Percentiles rank a stretch among this genome's conserved stretches.
These are phyloP conservation scores for Agriopis leucophaearia DNA, from an alignment of 2,888 invertebrate genomes.

Conservation along the genomic window DNA sequence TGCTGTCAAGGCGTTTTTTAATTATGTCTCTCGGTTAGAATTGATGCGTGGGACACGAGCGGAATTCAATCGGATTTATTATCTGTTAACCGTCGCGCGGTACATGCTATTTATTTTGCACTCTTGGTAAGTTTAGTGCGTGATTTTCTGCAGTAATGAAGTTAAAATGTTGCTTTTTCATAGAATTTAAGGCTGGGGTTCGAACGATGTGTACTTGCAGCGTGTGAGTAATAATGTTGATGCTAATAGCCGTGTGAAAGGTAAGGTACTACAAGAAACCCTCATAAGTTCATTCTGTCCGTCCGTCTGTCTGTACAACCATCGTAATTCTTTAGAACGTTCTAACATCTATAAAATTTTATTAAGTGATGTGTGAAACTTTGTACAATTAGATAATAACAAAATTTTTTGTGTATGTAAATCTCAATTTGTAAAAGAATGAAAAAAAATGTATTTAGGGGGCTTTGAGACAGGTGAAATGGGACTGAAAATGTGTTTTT, in stretches of 20 bases:
- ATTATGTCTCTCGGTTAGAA: conserved; percentile 17
- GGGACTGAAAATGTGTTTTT: too few relatives aligned
- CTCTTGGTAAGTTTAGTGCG: conserved; percentile 1
- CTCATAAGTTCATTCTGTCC: too few relatives aligned
- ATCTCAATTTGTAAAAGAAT: too few relatives aligned
- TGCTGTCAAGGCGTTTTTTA: conserved; percentile 22
- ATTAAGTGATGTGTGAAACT: too few relatives aligned
- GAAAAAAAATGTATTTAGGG: too few relatives aligned
- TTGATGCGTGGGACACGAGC: conserved; percentile 22
- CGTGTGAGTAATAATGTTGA: background rate
- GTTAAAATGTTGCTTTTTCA: conserved; percentile 5
- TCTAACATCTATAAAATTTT: too few relatives aligned
- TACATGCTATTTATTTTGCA: conserved; percentile 11
- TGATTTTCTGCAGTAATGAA: conserved; percentile 18
- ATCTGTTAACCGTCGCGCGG: conserved; percentile 11
- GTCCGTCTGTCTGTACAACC: too few relatives aligned
- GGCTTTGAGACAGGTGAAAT: too few relatives aligned
- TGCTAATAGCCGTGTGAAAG: background rate
- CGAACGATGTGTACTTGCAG: background rate
- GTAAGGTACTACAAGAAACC: background rate
- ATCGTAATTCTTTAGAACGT: too few relatives aligned
- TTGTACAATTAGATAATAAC: too few relatives aligned
- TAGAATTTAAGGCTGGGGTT: conserved; percentile 1
- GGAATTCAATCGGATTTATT: conserved; percentile 32
- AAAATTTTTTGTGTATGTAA: too few relatives aligned